Conservation (phyloP, 2,888 invertebrate species). For the Latrodectus elegans region DNA sequence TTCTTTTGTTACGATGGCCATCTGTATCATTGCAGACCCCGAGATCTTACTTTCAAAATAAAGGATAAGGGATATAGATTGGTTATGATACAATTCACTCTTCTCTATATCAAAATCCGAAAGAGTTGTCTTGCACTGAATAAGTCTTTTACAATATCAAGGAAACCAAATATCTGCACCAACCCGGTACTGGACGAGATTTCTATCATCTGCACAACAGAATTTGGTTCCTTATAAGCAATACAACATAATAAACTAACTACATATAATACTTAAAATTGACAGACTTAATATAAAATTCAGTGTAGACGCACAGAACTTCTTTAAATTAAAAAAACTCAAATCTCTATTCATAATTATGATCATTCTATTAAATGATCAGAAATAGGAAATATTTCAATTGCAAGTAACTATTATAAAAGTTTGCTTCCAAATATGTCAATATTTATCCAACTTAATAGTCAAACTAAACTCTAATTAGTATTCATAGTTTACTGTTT, state of each 20-base stretch:
- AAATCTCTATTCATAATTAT: too few species aligned
- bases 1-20: background rate
- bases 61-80: conserved; percentile 43
- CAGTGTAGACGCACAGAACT: too few species aligned
- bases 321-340: too few species aligned
- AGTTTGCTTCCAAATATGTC: too few species aligned
- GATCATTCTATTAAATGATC: too few species aligned
- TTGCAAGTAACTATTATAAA: too few species aligned
- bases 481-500: too few species aligned
- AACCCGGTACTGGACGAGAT: conserved; percentile 38
- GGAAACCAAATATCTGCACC: conserved; percentile 43
- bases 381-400: too few species aligned
- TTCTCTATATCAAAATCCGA: conserved; percentile 20
- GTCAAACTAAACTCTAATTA: too few species aligned
- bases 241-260: conserved; percentile 27
- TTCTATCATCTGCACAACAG: conserved; percentile 36
- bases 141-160: too few species aligned
- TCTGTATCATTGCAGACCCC: conserved; percentile 29
- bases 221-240: conserved; percentile 33
- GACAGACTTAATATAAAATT: too few species aligned
- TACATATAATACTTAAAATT: conserved; percentile 23
- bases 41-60: conserved; percentile 58
- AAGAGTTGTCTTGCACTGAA: conserved; percentile 13
- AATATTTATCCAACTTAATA: too few species aligned
- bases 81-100: conserved; percentile 47